Conservation (phyloP, 2,113 vertebrate species). For the Hemiscyllium ocellatum region DNA sequence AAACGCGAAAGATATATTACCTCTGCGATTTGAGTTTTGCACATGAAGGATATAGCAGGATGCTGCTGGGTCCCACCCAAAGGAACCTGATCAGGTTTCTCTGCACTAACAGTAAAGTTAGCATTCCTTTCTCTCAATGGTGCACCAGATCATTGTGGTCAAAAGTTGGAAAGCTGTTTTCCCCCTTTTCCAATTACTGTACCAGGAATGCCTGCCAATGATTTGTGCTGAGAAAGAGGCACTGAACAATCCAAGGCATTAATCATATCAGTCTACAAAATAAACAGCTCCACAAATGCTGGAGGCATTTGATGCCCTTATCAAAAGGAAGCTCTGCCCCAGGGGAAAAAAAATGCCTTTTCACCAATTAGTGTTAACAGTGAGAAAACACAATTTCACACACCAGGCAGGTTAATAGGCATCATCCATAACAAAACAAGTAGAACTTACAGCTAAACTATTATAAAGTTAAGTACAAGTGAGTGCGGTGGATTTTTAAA, state of each 20-base stretch:
- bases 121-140: not conserved
- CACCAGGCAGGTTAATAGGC: not conserved
- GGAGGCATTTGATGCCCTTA: not conserved
- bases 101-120: not conserved
- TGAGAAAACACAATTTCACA: not conserved
- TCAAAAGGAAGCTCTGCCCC: not conserved
- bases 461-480: not conserved
- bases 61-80: not conserved
- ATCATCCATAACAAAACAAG: not conserved
- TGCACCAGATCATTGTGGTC: not conserved
- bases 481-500: not conserved
- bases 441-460: not conserved
- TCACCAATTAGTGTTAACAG: not conserved
- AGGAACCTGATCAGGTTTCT: not conserved
- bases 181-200: not conserved
- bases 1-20: not conserved
- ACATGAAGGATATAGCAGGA: not conserved
- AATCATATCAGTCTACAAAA: not conserved
- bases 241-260: not conserved
- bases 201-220: not conserved
- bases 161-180: not conserved
- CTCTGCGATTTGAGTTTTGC: not conserved
- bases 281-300: not conserved
- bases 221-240: not conserved
- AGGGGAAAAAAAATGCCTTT: not conserved